phyloP scores from a whole-genome alignment of 2,888 invertebrate species.

The Torymus tubicola region DNA sequence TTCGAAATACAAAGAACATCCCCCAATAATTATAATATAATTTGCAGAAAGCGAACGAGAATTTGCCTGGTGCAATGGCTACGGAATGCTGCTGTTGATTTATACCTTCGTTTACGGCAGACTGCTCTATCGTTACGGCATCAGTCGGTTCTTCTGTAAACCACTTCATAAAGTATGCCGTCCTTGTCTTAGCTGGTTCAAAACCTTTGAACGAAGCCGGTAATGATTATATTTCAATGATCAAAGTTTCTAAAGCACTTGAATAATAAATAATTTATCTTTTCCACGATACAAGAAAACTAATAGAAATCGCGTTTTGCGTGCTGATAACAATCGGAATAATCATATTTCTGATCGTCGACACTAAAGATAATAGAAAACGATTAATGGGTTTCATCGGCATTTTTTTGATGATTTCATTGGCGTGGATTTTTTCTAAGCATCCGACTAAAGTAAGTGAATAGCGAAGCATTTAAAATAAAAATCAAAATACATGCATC shows the following conservation, averaged over 20 bases:
- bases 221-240: not conserved
- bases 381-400: slow-evolving; percentile 85
- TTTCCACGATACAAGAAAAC: not conserved
- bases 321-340: slow-evolving; percentile 12
- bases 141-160: slow-evolving; percentile 77
- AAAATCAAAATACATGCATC: too few species aligned
- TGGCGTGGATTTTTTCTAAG: slow-evolving; percentile 81
- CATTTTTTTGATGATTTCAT: slow-evolving; percentile 80
- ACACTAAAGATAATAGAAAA: slow-evolving; percentile 78
- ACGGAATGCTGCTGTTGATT: slow-evolving; percentile 84
- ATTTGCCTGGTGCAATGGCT: slow-evolving; percentile 80
- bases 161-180: slow-evolving; percentile 8
- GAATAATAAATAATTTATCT: not conserved
- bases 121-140: slow-evolving; percentile 81
- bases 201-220: not conserved
- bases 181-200: not conserved
- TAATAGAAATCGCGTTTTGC: slow-evolving; percentile 9
- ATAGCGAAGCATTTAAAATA: too few species aligned
- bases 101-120: slow-evolving; percentile 80
- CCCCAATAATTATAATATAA: not conserved
- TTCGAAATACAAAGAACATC: not conserved
- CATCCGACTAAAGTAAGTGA: slow-evolving; percentile 77
- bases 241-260: not conserved
- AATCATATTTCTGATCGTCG: slow-evolving; percentile 80
- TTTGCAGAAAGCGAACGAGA: slow-evolving; percentile 61